Evolutionary conservation across 2,888 invertebrate genomes (phyloP).

Genomic region (Mermis nigrescens): DNA sequence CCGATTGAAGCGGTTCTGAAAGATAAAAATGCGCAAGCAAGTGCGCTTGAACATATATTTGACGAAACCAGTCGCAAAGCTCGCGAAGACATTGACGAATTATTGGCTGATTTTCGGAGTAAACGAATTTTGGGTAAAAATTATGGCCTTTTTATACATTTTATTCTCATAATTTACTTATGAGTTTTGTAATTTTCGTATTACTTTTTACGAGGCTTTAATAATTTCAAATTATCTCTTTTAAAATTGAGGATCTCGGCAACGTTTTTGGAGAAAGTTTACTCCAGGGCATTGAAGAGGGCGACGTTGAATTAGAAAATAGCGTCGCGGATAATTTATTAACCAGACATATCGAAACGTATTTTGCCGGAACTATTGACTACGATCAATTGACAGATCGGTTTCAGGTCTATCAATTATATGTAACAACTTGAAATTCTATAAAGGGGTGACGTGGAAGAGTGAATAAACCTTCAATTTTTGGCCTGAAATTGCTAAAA

Average conservation of each 20-base stretch:
- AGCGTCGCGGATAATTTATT: constrained; percentile 34
- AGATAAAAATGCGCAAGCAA: constrained; percentile 2
- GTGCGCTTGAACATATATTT: constrained; percentile 44
- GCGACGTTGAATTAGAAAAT: constrained; percentile 55
- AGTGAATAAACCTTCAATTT: no score
- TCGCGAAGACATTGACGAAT: constrained; percentile 57
- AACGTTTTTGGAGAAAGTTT: constrained; percentile 59
- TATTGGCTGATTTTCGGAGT: constrained; percentile 62
- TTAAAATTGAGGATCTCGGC: constrained; percentile 48
- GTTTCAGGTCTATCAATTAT: no score
- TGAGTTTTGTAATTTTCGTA: no score
- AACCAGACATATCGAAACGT: constrained; percentile 21
- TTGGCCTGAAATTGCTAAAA: no score
- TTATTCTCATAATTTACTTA: no score
- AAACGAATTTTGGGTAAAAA: constrained; percentile 52
- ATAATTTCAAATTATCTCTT: neutral
- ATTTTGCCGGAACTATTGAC: constrained; percentile 32
- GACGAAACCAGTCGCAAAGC: constrained; percentile 66
- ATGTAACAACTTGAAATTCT: no score
- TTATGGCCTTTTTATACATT: neutral
- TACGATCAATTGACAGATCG: constrained; percentile 47
- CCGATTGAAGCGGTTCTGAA: constrained; percentile 4
- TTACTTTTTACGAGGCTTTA: no score
- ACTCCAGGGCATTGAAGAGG: constrained; percentile 38
- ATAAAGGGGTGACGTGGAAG: no score